Evolutionary conservation across 2,113 vertebrate species (phyloP), one percentile per base, ranked within the genome.

Genomic region (Ranitomeya imitator): DNA sequence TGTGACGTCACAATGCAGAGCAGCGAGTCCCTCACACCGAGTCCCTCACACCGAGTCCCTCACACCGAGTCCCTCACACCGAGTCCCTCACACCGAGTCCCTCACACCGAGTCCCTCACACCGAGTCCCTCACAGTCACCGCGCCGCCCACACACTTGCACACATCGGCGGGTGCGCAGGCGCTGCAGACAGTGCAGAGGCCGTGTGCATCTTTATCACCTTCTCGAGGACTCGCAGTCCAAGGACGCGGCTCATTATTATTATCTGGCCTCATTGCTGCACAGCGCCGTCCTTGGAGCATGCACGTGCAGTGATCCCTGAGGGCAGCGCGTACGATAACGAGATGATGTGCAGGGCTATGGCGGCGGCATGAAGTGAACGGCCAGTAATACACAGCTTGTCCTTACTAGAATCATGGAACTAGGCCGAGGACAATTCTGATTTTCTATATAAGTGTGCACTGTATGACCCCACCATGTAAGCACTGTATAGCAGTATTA

Each of bases 1-100:
- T 85, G 90, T 51, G 92, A 93, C 91, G 89, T 92, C 92, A 92
- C 92, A 92, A 92, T 92, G 92, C 92, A 92, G 92, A 91, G 87
- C 79, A 65, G 90, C 92, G 91, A 92, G 90, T 93, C 92, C 89
- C 63, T 90, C 83, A 79, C 63, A 9, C n/a, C n/a, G n/a, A n/a
- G n/a, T n/a, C n/a, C n/a, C n/a, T n/a, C n/a, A n/a, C n/a, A n/a
- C n/a, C n/a, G n/a, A n/a, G n/a, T n/a, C n/a, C n/a, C n/a, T n/a
- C n/a, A n/a, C n/a, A n/a, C n/a, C n/a, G n/a, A n/a, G n/a, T n/a
- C n/a, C n/a, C n/a, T n/a, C n/a, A n/a, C n/a, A n/a, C n/a, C n/a
- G n/a, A n/a, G n/a, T n/a, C n/a, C n/a, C n/a, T n/a, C n/a, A n/a
- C n/a, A n/a, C n/a, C n/a, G n/a, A n/a, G n/a, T n/a, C n/a, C n/a